These are phyloP conservation scores for Choloepus didactylus DNA, from an alignment of 2,797 vertebrate genomes.

Conservation along the genomic window DNA sequence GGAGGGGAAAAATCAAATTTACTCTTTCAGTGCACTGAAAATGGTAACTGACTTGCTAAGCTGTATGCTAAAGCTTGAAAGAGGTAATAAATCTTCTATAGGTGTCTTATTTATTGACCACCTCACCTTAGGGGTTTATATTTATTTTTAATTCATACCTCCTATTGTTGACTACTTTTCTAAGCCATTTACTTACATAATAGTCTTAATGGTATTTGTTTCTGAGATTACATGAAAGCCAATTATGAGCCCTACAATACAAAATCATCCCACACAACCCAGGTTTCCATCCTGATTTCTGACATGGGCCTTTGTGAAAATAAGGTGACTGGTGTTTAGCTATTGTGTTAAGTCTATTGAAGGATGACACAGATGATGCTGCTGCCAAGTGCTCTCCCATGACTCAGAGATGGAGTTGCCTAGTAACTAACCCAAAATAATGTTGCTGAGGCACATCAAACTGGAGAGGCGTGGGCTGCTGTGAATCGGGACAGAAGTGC, in stretches of 20 bases:
- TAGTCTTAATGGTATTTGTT: constrained; percentile 29
- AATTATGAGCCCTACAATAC: constrained; percentile 13
- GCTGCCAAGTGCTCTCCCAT: constrained; percentile 36
- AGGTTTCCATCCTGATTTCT: constrained; percentile 43
- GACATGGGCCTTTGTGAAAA: constrained; percentile 59
- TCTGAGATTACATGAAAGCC: constrained; percentile 50
- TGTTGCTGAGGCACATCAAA: constrained; percentile 69
- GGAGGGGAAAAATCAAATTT: not conserved
- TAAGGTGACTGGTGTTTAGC: constrained; percentile 54
- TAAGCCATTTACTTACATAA: constrained; percentile 45
- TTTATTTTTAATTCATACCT: not conserved
- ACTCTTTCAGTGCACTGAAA: not conserved
- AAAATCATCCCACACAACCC: not conserved
- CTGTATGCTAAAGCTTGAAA: not conserved
- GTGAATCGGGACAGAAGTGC: constrained; percentile 40
- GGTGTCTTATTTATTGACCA: not conserved
- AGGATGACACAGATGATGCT: constrained; percentile 56
- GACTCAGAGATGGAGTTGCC: constrained; percentile 76
- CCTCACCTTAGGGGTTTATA: not conserved
- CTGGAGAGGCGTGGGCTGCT: not conserved
- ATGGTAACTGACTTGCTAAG: not conserved
- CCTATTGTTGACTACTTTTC: constrained; percentile 41
- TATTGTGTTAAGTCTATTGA: constrained; percentile 74
- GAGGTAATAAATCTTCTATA: not conserved
- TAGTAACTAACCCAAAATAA: constrained; percentile 82